Evolutionary conservation across 2,797 vertebrate genomes (phyloP), one percentile per base, ranked within the genome.

Genomic region (Rhyacichthys aspro): DNA sequence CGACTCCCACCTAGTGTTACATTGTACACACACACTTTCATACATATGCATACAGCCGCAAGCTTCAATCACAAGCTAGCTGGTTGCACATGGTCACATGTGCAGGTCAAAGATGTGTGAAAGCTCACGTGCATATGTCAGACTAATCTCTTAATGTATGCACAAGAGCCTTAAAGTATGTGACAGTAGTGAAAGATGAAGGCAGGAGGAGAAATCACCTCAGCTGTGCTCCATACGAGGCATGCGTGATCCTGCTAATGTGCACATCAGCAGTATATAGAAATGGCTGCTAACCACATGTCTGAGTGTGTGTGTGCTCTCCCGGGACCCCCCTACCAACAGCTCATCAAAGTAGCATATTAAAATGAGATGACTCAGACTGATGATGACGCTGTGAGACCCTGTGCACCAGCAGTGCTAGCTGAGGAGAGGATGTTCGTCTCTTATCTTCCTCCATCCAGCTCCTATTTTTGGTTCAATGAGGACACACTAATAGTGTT

Each of bases 291-390:
- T 70, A 57, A 70, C 70, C 23, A 49, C 45, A 45, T 49, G 56
- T 69, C 52, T 18, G 17, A 39, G 34, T 50, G 8, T 57, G 52
- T 58, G 45, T 57, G 38, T 49, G 0, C 11, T 77, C 76, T 64
- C 73, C n/a, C 8, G 74, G 70, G 85, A 71, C 17, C 46, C 47
- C 63, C 34, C 48, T 52, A 56, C 28, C 70, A 68, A 9, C 68
- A 79, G 77, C 82, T 87, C 77, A 86, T 88, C 72, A 86, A 83
- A 88, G 77, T 61, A 85, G 71, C 78, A 70, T 86, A 82, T 86
- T 81, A 84, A 86, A 88, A 86, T 67, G 70, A 83, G 78, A 83
- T 86, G 86, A 90, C 64, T 86, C 78, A 90, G 76, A 70, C 74
- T 71, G 78, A 78, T 48, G 78, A 78, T 81, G 84, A 82, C n/a